A percentile compares a stretch with the other conserved stretches of the same genome.
Conservation (phyloP, 2,113 vertebrate species). For the Dicrurus megarhynchus region DNA sequence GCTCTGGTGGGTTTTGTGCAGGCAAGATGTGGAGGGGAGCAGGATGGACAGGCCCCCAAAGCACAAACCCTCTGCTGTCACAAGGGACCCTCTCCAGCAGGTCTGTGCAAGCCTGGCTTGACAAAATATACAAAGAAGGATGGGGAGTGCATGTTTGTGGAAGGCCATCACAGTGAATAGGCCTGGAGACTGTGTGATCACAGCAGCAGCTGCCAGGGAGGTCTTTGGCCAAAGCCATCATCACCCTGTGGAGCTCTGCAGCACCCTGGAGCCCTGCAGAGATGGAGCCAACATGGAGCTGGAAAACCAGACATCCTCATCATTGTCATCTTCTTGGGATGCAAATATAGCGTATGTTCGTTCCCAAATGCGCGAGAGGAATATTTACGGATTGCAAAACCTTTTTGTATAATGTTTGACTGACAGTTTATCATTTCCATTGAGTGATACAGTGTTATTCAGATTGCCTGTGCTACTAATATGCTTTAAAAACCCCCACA, state of each 20-base stretch:
- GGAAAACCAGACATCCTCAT: neutral
- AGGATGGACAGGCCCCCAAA: neutral
- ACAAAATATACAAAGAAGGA: neutral
- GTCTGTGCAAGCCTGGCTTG: neutral
- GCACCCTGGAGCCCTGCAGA: neutral
- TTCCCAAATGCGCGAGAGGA: neutral
- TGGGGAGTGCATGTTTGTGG: neutral
- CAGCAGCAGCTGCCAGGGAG: neutral
- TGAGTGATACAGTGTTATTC: neutral
- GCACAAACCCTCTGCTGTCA: neutral
- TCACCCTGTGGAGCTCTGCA: neutral
- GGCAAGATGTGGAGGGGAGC: neutral
- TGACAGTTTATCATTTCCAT: neutral
- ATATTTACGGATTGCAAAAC: neutral
- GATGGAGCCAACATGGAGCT: rapidly evolving
- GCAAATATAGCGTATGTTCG: neutral
- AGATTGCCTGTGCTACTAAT: neutral
- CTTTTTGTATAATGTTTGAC: neutral
- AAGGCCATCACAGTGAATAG: neutral
- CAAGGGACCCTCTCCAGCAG: neutral
- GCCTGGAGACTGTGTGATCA: neutral
- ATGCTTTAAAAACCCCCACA: neutral
- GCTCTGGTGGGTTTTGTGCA: neutral
- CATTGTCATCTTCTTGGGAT: neutral
- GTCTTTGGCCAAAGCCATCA: neutral